Evolutionary conservation across 1,140 invertebrate genomes (phyloP).

Genomic region (Marisa cornuarietis): DNA sequence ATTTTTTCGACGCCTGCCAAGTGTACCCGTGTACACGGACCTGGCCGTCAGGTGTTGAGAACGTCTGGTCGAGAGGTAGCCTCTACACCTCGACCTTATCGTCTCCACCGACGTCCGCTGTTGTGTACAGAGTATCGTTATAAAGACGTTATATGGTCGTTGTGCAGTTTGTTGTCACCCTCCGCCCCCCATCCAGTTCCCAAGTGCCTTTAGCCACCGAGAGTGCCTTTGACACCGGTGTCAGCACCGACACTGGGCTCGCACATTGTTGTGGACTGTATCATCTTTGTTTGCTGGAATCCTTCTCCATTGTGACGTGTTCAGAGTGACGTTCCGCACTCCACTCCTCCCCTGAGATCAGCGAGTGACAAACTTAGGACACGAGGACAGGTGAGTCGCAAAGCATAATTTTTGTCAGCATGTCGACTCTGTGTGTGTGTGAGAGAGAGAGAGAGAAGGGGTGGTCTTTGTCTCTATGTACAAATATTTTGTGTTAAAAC

Average conservation of each 20-base stretch:
- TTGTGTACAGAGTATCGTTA: not conserved
- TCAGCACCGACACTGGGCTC: not conserved
- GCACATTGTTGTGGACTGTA: not conserved
- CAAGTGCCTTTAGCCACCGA: slow-evolving; percentile 18
- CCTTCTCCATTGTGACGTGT: no score
- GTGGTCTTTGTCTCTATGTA: no score
- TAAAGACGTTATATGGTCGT: not conserved
- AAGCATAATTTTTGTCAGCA: no score
- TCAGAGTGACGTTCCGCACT: no score
- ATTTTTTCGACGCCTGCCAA: not conserved
- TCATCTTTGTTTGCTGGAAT: not conserved
- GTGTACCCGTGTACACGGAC: not conserved
- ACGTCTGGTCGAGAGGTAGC: slow-evolving; percentile 6
- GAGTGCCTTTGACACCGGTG: slow-evolving; percentile 16
- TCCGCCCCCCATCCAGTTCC: not conserved
- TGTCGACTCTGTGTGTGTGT: no score
- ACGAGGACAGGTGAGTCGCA: no score
- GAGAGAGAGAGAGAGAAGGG: no score
- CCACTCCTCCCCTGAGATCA: no score
- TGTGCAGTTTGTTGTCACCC: not conserved
- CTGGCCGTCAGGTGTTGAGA: not conserved
- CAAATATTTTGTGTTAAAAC: no score
- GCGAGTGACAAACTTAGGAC: not conserved
- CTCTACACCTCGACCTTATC: slow-evolving; percentile 1
- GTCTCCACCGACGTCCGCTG: no score